Evolutionary conservation across 2,797 vertebrate species (phyloP).

Genomic region (Notolabrus celidotus): DNA sequence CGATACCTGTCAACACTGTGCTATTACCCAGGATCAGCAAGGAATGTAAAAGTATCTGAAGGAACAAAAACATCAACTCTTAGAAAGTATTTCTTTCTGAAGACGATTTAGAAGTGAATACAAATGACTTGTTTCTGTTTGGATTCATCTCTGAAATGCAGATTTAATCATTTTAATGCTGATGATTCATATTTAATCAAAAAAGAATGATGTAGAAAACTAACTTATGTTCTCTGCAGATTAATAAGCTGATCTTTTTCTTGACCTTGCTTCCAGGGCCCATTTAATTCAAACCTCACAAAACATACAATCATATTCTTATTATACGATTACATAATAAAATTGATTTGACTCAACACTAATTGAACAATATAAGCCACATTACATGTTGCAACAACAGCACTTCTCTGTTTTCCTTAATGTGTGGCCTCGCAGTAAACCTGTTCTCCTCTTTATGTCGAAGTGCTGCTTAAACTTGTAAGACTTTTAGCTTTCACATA

Average conservation of each 20-base stretch:
- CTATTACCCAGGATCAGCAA: conserved; percentile 34
- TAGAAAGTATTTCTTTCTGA: neutral
- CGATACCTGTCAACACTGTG: conserved; percentile 45
- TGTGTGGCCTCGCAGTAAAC: neutral
- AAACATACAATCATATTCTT: too few relatives aligned
- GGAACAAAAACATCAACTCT: conserved; percentile 3
- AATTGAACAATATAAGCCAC: neutral
- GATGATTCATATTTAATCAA: neutral
- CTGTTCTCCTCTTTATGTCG: neutral
- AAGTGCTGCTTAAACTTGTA: conserved; percentile 27
- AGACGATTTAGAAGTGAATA: neutral
- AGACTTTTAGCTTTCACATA: conserved; percentile 28
- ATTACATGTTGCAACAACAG: neutral
- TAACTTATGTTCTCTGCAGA: neutral
- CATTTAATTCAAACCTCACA: too few relatives aligned
- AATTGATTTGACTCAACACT: neutral
- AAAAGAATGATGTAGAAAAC: neutral
- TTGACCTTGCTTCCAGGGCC: too few relatives aligned
- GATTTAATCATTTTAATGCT: neutral
- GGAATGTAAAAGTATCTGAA: conserved; percentile 15
- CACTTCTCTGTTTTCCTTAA: neutral
- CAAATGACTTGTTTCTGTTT: neutral
- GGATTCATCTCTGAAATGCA: neutral
- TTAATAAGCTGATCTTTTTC: neutral
- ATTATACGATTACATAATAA: too few relatives aligned